A percentile compares a stretch with the other conserved stretches of the same genome.
These are phyloP conservation scores for Coilia nasus DNA, from an alignment of 2,797 vertebrate species.

Conservation along the genomic window DNA sequence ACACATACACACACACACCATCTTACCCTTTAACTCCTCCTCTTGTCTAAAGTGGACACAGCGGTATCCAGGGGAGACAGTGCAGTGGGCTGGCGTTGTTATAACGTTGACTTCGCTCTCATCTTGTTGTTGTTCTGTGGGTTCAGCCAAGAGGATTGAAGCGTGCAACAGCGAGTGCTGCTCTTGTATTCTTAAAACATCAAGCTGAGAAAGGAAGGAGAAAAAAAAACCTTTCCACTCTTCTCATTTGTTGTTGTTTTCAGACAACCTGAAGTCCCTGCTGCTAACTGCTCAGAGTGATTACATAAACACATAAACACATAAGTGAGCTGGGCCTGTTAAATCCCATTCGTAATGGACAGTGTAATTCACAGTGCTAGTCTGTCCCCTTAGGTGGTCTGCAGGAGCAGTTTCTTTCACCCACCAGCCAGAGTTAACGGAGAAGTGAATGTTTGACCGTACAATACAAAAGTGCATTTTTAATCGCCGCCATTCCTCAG, in stretches of 20 bases:
- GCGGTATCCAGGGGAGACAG: neutral
- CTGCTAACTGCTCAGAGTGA: neutral
- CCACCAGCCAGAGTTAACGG: neutral
- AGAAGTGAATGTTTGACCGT: neutral
- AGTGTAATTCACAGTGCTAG: neutral
- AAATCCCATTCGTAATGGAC: constrained; percentile 8
- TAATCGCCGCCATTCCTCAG: neutral
- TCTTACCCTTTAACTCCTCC: neutral
- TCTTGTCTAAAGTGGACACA: neutral
- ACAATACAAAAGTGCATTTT: neutral
- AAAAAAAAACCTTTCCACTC: neutral
- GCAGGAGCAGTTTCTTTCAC: neutral
- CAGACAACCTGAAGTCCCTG: neutral
- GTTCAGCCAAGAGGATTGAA: constrained; percentile 27
- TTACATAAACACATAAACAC: constrained; percentile 9
- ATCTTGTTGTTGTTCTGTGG: neutral
- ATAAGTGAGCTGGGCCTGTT: neutral
- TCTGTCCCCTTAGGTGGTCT: constrained; percentile 1
- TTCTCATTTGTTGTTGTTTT: neutral
- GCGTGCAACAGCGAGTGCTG: neutral
- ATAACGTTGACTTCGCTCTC: constrained; percentile 49
- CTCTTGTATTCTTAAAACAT: neutral
- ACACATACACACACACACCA: neutral
- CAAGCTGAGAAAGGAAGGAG: neutral
- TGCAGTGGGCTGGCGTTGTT: neutral